A percentile compares a stretch with the other conserved stretches of the same genome.
Conservation (phyloP, 2,797 vertebrate genomes). For the Sitta carolinensis region DNA sequence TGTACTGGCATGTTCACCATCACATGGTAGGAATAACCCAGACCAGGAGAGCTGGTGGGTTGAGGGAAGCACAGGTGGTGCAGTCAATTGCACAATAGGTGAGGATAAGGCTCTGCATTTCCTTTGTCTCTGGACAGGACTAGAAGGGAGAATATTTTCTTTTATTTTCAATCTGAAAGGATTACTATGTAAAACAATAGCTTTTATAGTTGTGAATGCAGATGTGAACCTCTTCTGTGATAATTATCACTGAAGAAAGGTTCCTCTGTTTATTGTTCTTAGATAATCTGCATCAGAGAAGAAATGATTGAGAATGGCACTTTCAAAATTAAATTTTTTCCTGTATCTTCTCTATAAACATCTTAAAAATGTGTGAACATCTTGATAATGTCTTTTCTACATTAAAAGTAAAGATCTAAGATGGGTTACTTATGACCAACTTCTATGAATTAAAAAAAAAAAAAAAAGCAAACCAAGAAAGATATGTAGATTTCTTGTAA, state of each 20-base stretch:
- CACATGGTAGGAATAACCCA: neutral
- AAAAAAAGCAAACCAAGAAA: neutral
- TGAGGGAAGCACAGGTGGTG: neutral
- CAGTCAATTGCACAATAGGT: neutral
- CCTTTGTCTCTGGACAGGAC: neutral
- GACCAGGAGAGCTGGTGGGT: neutral
- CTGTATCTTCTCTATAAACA: neutral
- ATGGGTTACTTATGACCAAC: neutral
- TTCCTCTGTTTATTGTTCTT: neutral
- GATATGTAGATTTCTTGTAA: neutral
- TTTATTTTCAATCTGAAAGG: neutral
- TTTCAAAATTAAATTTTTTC: neutral
- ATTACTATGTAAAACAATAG: neutral
- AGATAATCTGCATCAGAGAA: neutral
- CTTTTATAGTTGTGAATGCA: neutral
- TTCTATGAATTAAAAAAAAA: neutral
- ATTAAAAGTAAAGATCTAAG: neutral
- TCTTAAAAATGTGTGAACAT: neutral
- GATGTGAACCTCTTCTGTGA: neutral
- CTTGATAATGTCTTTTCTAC: neutral
- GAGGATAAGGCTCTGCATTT: neutral
- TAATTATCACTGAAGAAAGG: neutral
- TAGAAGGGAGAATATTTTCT: neutral
- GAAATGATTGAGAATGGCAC: neutral
- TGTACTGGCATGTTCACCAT: neutral